Percentiles rank a stretch among this genome's conserved stretches.
Conservation (phyloP, 2,888 invertebrate species). For the Lasioglossum pauxillum region DNA sequence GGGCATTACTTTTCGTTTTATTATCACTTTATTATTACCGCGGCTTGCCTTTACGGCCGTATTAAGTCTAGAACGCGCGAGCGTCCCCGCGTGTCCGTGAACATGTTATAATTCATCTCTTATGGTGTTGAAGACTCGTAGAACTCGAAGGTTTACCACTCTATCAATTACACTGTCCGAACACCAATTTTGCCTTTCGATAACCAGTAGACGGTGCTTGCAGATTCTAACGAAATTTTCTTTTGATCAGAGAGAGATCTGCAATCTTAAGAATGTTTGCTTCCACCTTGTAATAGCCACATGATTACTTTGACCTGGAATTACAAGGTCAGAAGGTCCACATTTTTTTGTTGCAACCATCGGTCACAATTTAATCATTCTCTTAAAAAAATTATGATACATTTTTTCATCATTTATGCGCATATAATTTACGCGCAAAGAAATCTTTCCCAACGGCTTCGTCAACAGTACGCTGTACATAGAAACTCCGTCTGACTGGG, state of each 20-base stretch:
- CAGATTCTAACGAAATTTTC: neutral
- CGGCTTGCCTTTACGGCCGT: slow-evolving; percentile 78
- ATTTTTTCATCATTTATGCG: no score
- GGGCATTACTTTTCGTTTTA: slow-evolving; percentile 79
- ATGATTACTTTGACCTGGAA: neutral
- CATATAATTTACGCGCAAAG: no score
- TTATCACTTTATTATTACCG: slow-evolving; percentile 82
- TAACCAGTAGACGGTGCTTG: neutral
- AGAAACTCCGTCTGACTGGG: no score
- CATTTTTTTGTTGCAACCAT: no score
- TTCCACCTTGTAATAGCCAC: neutral
- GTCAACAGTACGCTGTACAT: no score
- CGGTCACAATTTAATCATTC: no score
- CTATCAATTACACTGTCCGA: slow-evolving; percentile 75
- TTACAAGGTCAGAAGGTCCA: no score
- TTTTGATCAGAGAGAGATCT: neutral
- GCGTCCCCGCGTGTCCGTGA: slow-evolving; percentile 50
- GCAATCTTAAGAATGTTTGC: neutral
- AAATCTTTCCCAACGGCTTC: no score
- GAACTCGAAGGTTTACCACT: slow-evolving; percentile 74
- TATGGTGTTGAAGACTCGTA: slow-evolving; percentile 48
- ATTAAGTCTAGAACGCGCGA: slow-evolving; percentile 73
- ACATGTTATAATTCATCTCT: slow-evolving; percentile 69
- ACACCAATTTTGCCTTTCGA: neutral
- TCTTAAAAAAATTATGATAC: no score